These are phyloP conservation scores for Diarsia brunnea DNA, from an alignment of 2,888 invertebrate species.

Conservation along the genomic window DNA sequence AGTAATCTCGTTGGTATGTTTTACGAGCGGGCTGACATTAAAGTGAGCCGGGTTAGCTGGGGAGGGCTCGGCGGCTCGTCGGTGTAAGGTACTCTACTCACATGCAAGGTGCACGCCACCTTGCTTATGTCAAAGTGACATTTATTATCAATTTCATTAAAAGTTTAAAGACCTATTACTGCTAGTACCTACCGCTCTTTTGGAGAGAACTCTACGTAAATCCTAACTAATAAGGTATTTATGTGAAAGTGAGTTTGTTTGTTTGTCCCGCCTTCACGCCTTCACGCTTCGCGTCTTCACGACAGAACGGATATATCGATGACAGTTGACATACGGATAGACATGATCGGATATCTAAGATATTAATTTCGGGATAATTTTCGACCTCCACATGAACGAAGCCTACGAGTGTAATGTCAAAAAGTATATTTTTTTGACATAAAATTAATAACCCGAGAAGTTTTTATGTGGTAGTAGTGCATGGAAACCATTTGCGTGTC, in stretches of 20 bases:
- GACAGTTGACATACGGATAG: neutral
- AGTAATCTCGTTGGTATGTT: slow-evolving; percentile 38
- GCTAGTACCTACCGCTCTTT: slow-evolving; percentile 16
- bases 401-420: neutral
- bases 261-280: too few species aligned
- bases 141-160: slow-evolving; percentile 33
- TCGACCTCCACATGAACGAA: neutral
- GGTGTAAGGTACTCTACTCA: neutral
- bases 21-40: slow-evolving; percentile 51
- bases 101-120: slow-evolving; percentile 38
- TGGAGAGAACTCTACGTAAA: neutral
- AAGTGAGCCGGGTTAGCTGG: neutral
- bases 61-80: neutral
- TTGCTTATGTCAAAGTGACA: slow-evolving; percentile 34
- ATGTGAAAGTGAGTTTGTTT: neutral
- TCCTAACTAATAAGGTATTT: neutral
- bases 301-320: too few species aligned
- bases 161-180: slow-evolving; percentile 9
- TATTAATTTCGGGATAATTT: neutral
- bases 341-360: neutral
- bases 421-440: too few species aligned
- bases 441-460: too few species aligned
- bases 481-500: too few species aligned
- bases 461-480: too few species aligned
- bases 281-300: too few species aligned